A percentile compares a stretch with the other conserved stretches of the same genome.
These are phyloP conservation scores for Hoplostethus mediterraneus DNA, from an alignment of 2,797 vertebrate species.

Conservation along the genomic window DNA sequence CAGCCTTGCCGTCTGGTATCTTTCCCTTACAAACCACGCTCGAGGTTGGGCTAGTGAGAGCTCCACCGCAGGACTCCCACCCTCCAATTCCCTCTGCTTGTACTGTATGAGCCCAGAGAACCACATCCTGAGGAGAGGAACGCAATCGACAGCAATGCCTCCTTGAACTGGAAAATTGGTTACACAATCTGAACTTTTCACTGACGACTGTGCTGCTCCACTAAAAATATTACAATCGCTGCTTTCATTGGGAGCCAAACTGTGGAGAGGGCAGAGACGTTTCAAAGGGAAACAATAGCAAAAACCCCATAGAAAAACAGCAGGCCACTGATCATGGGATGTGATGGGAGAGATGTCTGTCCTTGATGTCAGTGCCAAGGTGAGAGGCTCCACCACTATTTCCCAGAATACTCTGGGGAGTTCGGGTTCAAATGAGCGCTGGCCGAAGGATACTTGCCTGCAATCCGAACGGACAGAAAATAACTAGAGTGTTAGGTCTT, in stretches of 20 bases:
- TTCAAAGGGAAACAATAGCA: constrained; percentile 81
- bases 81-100: constrained; percentile 80
- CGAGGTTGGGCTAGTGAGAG: constrained; percentile 76
- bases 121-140: constrained; percentile 87
- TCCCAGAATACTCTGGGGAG: constrained; percentile 79
- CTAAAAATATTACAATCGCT: constrained; percentile 85
- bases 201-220: constrained; percentile 82
- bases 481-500: constrained; percentile 37
- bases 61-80: constrained; percentile 81
- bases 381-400: constrained; percentile 75
- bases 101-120: constrained; percentile 82
- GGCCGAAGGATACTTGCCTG: constrained; percentile 48
- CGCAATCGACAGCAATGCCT: constrained; percentile 81
- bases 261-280: constrained; percentile 72
- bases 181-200: constrained; percentile 89
- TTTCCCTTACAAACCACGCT: constrained; percentile 79
- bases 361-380: constrained; percentile 82
- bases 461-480: constrained; percentile 53
- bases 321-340: constrained; percentile 77
- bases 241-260: constrained; percentile 85
- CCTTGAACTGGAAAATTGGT: constrained; percentile 87
- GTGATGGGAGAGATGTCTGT: constrained; percentile 74
- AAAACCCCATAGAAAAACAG: constrained; percentile 76
- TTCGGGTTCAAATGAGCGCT: constrained; percentile 65
- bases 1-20: constrained; percentile 81